Base-by-base conservation (phyloP, 2,113 vertebrate species). In the Cnemophilus loriae region DNA sequence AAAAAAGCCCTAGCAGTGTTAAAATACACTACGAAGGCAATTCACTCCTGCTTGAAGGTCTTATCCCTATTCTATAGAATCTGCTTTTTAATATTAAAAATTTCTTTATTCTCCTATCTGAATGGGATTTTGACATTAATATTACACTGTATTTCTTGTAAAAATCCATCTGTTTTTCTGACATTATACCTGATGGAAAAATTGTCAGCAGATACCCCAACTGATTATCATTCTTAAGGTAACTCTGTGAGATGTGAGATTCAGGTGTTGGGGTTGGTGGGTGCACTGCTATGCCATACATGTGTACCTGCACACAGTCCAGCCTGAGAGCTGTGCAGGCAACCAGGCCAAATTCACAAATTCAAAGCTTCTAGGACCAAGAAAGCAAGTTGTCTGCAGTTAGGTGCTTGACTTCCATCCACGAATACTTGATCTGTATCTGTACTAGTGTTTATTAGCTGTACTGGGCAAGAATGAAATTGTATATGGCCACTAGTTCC, bases 161-260 rank as follows among this genome's bases (percentile, higher is more conserved):
- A 91, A 95, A 87, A 63, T 65, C 17, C 8, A 71, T 65, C 37
- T 13, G 10, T 50, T 92, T 89, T 86, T 61, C 30, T 74, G 11
- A 55, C 63, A 30, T 55, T 74, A 26, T 49, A 32, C 44, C 42
- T 44, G 32, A 67, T n/a, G 39, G 27, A 80, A 78, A 67, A 76
- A 50, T 47, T 55, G 42, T 70, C 60, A 70, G 27, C 30, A 69
- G 79, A 63, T 23, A 37, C 4, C n/a, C 6, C 22, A 11, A 19
- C 2, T 77, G n/a, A 63, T 75, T 63, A 21, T 20, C 4, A 2
- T 35, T 67, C 32, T 24, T 61, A 55, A 73, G 0, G 0, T 53
- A 55, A 46, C 18, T 47, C 16, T 60, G 3, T 63, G 59, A 39
- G 35, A 27, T 49, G 41, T 70, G 42, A 65, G 26, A 59, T 57